Evolutionary conservation across 2,888 invertebrate species (phyloP).

Genomic region (Terebella lapidaria): DNA sequence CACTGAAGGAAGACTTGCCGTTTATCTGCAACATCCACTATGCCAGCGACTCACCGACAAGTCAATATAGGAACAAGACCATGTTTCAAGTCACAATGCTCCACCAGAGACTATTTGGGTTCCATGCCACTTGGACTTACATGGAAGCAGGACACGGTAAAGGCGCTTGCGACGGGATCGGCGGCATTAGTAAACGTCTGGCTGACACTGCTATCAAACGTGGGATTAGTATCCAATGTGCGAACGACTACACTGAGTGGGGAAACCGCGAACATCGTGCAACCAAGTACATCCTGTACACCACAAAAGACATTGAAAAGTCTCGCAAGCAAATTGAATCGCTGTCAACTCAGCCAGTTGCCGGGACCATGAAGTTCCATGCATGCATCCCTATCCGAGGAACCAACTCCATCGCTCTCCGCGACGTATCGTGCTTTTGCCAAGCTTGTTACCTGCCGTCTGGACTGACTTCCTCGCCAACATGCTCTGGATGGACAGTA

Average conservation of each 20-base stretch:
- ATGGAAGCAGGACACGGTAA: neutral
- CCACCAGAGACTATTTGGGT: neutral
- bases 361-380: too few species aligned
- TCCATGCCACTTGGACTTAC: neutral
- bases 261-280: too few species aligned
- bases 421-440: too few species aligned
- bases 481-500: too few species aligned
- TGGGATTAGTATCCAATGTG: neutral
- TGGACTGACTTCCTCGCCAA: too few species aligned
- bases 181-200: neutral
- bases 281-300: too few species aligned
- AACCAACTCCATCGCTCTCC: too few species aligned
- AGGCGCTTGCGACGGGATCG: neutral
- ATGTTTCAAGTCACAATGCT: neutral
- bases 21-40: neutral
- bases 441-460: too few species aligned
- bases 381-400: too few species aligned
- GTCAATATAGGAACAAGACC: neutral
- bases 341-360: too few species aligned
- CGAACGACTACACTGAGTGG: neutral
- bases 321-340: too few species aligned
- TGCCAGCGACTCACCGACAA: neutral
- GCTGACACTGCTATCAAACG: neutral
- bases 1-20: neutral
- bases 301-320: too few species aligned